Conservation (phyloP, 2,888 invertebrate species). For the Oscheius myriophilus region DNA sequence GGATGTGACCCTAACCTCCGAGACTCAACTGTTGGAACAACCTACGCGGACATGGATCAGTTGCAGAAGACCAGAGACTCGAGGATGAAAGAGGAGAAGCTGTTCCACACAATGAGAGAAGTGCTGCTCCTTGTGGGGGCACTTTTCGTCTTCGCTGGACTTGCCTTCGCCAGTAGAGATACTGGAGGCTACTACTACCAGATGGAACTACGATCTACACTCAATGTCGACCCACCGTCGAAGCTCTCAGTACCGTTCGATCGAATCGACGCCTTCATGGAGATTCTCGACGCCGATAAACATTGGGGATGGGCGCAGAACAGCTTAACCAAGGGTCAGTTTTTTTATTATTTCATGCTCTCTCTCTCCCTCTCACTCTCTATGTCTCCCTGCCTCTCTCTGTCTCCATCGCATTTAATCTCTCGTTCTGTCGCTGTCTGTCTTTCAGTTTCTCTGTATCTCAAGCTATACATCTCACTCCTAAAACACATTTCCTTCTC, state of each 20-base stretch:
- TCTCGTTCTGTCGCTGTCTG: too few relatives aligned
- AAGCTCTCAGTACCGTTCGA: conserved; percentile 23
- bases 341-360: background rate
- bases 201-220: conserved; percentile 26
- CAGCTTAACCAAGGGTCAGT: conserved; percentile 4
- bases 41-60: conserved; percentile 45
- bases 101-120: conserved; percentile 51
- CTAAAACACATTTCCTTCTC: too few relatives aligned
- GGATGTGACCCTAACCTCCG: conserved; percentile 1
- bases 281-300: too few relatives aligned
- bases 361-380: too few relatives aligned
- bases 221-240: conserved; percentile 23
- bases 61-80: conserved; percentile 40
- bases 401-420: too few relatives aligned
- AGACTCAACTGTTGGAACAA: conserved; percentile 17
- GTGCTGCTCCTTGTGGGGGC: conserved; percentile 48
- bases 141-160: conserved; percentile 48
- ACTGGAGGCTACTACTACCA: conserved; percentile 51
- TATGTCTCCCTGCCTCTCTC: too few relatives aligned
- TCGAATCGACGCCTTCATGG: conserved; percentile 37
- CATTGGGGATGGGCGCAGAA: conserved; percentile 53
- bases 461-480: too few relatives aligned
- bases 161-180: conserved; percentile 54
- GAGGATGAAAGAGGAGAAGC: conserved; percentile 50
- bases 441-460: too few relatives aligned